Evolutionary conservation across 2,797 vertebrate genomes (phyloP), one percentile per base, ranked within the genome.

Genomic region (Huso huso): DNA sequence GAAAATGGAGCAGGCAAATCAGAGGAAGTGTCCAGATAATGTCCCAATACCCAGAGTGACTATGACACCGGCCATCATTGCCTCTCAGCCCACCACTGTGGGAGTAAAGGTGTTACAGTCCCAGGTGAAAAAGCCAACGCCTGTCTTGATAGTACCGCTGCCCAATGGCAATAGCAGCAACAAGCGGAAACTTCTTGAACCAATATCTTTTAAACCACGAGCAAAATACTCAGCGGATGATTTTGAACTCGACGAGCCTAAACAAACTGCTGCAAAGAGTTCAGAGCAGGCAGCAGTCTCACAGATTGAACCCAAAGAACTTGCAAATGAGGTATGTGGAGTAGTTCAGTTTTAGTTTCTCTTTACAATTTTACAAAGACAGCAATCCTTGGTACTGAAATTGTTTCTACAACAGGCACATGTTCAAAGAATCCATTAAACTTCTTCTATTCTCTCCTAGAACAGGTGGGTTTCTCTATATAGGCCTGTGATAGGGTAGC

Each of bases 1-100:
- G 9, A 99, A 98, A 82, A 89, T 90, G 11, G 94, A 94, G 76
- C 92, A 94, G 68, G 82, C 90, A 50, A 91, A 86, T 75, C 93
- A 92, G 69, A 88, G 71, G 80, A 89, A 88, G 71, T 85, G 86
- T 61, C 80, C 82, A 67, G 90, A 85, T 70, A 72, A 82, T 1
- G 81, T 79, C 2, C 82, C 74, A 3, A 52, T 51, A 11, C 66
- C 71, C 9, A 68, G 70, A 3, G 12, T 55, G 49, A 1, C 49
- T 65, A 49, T n/a, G 50, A 9, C 15, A 18, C 37, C 59, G 6
- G 9, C 65, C 1, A 61, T 74, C 0, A n/a, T 61, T 4, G 72
- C 81, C 53, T 75, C 78, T 55, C 86, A 81, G 64, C 71, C 74
- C 15, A 7, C 63, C 49, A 49, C 80, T 55, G 71, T 80, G 10